Percentiles rank a stretch among this genome's conserved stretches.
Evolutionary conservation across 2,888 invertebrate species (phyloP).

Genomic region (Nephrotoma flavescens): DNA sequence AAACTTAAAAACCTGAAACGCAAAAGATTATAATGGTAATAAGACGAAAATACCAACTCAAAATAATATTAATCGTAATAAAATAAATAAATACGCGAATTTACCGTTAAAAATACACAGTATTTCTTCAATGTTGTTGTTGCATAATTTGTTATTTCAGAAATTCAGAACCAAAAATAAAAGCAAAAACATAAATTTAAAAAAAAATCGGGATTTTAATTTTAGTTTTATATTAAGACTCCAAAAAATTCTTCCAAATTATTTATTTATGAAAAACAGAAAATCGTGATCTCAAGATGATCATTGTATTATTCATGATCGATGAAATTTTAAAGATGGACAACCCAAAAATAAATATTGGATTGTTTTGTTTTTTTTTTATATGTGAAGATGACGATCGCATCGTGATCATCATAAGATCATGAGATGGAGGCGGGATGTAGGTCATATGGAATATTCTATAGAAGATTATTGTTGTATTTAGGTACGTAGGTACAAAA

Average conservation of each 20-base stretch:
- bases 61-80: neutral
- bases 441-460: neutral
- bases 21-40: neutral
- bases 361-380: neutral
- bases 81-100: neutral
- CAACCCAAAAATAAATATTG: neutral
- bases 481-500: neutral
- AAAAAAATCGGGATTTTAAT: neutral
- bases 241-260: neutral
- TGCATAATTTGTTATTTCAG: neutral
- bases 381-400: neutral
- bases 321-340: neutral
- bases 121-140: neutral
- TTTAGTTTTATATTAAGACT: neutral
- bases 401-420: neutral
- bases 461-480: neutral
- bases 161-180: neutral
- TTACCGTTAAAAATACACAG: neutral
- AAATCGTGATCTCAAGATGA: neutral
- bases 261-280: neutral
- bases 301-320: neutral
- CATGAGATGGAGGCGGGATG: neutral
- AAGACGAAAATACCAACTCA: neutral
- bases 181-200: no score
- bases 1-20: neutral